Percentiles rank a stretch among this genome's conserved stretches.
Conservation (phyloP, 2,888 invertebrate species). For the Polyommatus iphigenia region DNA sequence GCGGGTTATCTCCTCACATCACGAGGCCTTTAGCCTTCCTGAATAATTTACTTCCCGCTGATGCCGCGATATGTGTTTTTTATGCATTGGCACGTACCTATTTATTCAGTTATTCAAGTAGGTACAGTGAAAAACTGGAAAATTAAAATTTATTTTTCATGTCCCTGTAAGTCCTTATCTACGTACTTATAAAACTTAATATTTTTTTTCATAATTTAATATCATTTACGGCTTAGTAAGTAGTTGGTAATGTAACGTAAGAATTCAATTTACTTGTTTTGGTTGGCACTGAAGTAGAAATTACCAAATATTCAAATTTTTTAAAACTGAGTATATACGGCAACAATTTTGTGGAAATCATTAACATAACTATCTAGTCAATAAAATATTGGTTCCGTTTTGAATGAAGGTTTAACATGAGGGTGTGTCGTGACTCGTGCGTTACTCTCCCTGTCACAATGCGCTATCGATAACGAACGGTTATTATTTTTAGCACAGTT, state of each 20-base stretch:
- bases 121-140: not conserved
- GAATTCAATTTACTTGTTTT: too few relatives aligned
- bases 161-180: not conserved
- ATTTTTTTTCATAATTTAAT: too few relatives aligned
- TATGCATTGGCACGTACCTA: slow-evolving; percentile 39
- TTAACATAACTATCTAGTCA: not conserved
- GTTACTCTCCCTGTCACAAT: slow-evolving; percentile 60
- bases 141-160: not conserved
- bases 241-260: too few relatives aligned
- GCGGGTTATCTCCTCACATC: slow-evolving; percentile 74
- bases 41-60: slow-evolving; percentile 63
- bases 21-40: slow-evolving; percentile 49
- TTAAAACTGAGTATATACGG: too few relatives aligned
- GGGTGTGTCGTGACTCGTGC: slow-evolving; percentile 62
- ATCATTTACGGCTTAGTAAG: too few relatives aligned
- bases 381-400: slow-evolving; percentile 57
- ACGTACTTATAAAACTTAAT: too few relatives aligned
- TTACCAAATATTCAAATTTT: too few relatives aligned
- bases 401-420: slow-evolving; percentile 56
- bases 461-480: slow-evolving; percentile 65
- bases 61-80: slow-evolving; percentile 52
- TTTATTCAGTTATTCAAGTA: not conserved
- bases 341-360: slow-evolving; percentile 19
- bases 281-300: too few relatives aligned
- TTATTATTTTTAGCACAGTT: slow-evolving; percentile 45